A percentile compares a stretch with the other conserved stretches of the same genome.
Conservation (phyloP, 2,888 invertebrate genomes). For the Drosophila rubida region DNA sequence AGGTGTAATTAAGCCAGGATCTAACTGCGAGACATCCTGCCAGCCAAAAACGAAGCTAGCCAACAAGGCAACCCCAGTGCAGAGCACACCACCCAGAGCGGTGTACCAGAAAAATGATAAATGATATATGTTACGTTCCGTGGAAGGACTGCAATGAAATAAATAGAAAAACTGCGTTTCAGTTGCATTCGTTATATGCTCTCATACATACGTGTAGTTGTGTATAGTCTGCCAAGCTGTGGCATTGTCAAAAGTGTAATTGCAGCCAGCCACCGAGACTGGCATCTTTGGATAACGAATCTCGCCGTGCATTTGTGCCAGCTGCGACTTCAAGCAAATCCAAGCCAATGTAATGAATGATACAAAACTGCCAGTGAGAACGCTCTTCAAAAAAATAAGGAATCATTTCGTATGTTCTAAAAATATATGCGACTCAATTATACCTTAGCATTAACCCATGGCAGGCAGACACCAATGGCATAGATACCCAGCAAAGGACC, state of each 20-base stretch:
- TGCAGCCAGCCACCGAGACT: conserved; percentile 85
- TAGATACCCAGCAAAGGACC: conserved; percentile 90
- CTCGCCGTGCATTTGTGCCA: conserved; percentile 88
- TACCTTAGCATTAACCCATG: conserved; percentile 88
- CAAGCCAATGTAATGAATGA: conserved; percentile 88
- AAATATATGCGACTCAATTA: conserved; percentile 22
- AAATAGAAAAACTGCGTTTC: not conserved
- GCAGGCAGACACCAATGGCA: conserved; percentile 88
- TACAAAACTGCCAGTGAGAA: conserved; percentile 88
- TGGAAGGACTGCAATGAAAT: conserved; percentile 61
- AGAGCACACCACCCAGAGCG: conserved; percentile 87
- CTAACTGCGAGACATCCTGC: conserved; percentile 86
- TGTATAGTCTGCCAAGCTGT: conserved; percentile 65
- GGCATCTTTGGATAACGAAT: conserved; percentile 87
- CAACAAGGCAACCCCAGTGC: conserved; percentile 87
- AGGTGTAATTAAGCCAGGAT: conserved; percentile 88
- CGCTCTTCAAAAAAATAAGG: conserved; percentile 86
- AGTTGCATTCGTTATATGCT: not conserved
- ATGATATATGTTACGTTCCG: conserved; percentile 85
- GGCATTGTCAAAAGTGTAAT: conserved; percentile 77
- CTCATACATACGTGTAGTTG: conserved; percentile 69
- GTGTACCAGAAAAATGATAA: conserved; percentile 91
- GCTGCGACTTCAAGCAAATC: conserved; percentile 89
- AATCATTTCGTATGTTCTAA: not conserved
- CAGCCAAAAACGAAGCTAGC: conserved; percentile 86